A percentile compares a stretch with the other conserved stretches of the same genome.
Evolutionary conservation across 2,797 vertebrate species (phyloP).

Genomic region (Mionectes olivaceus): DNA sequence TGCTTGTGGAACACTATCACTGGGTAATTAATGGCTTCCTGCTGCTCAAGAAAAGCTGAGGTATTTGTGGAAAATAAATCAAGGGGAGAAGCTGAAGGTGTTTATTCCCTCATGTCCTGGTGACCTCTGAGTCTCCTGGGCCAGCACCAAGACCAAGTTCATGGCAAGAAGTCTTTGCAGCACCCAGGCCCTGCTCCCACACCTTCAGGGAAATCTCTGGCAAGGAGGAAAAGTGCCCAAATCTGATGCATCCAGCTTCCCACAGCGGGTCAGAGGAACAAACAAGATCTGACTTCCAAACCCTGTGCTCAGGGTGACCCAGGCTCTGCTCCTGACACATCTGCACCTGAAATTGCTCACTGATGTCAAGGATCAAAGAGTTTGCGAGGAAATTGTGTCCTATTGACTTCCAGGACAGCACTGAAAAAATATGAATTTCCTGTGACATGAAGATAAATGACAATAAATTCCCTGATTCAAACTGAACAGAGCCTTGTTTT

Average conservation of each 20-base stretch:
- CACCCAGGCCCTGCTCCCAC: neutral
- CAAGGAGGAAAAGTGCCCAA: neutral
- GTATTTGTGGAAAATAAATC: neutral
- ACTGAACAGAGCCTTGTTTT: neutral
- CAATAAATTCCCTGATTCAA: neutral
- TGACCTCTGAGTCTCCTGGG: fast-evolving
- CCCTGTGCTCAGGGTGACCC: neutral
- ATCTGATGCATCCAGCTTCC: neutral
- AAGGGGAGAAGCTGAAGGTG: neutral
- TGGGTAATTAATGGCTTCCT: slow-evolving; percentile 52
- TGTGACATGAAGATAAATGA: neutral
- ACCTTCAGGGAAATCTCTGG: fast-evolving
- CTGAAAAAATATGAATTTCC: neutral
- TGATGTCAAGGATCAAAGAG: neutral
- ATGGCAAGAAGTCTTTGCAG: neutral
- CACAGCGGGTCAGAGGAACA: neutral
- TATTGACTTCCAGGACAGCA: neutral
- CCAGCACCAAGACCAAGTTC: neutral
- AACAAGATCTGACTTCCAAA: neutral
- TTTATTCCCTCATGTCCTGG: neutral
- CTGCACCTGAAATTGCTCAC: neutral
- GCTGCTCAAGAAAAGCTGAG: slow-evolving; percentile 24
- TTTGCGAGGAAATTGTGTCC: neutral
- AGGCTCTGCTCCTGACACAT: neutral
- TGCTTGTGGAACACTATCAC: slow-evolving; percentile 19